Evolutionary conservation across 2,888 invertebrate genomes (phyloP).

Genomic region (Torymus auratus): DNA sequence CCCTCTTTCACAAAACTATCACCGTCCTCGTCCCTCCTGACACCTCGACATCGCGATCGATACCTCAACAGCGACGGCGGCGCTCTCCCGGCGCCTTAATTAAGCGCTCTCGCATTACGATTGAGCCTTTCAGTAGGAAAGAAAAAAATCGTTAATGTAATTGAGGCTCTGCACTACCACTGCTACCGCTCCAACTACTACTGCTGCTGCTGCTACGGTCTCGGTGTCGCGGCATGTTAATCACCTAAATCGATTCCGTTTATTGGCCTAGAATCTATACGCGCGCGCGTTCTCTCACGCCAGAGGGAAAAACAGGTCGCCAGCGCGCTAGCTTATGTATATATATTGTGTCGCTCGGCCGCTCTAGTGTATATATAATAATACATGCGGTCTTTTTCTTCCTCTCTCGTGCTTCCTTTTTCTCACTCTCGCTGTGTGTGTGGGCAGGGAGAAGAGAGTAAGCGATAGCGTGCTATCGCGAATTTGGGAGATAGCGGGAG

Average conservation of each 20-base stretch:
- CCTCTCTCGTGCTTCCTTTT: too few relatives aligned
- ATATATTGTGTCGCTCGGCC: background rate
- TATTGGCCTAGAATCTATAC: constrained; percentile 51
- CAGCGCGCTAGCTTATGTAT: background rate
- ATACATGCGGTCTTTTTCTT: too few relatives aligned
- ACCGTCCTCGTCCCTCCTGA: too few relatives aligned
- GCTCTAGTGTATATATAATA: too few relatives aligned
- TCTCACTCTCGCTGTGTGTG: too few relatives aligned
- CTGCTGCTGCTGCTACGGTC: too few relatives aligned
- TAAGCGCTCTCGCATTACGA: constrained; percentile 33
- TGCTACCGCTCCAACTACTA: too few relatives aligned
- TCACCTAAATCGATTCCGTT: constrained; percentile 44
- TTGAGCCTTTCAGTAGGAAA: background rate
- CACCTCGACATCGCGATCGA: background rate
- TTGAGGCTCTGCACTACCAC: background rate
- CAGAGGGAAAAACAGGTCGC: constrained; percentile 35
- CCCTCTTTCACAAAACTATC: too few relatives aligned
- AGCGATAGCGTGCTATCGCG: too few relatives aligned
- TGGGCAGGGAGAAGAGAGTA: too few relatives aligned
- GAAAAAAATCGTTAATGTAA: constrained; percentile 39
- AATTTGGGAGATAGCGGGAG: too few relatives aligned
- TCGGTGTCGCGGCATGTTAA: constrained; percentile 26
- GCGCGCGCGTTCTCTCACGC: background rate
- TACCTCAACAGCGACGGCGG: too few relatives aligned
- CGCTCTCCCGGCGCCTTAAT: constrained; percentile 2